These are phyloP conservation scores for Tricholauxania praeusta DNA, from an alignment of 2,888 invertebrate species.

Conservation along the genomic window DNA sequence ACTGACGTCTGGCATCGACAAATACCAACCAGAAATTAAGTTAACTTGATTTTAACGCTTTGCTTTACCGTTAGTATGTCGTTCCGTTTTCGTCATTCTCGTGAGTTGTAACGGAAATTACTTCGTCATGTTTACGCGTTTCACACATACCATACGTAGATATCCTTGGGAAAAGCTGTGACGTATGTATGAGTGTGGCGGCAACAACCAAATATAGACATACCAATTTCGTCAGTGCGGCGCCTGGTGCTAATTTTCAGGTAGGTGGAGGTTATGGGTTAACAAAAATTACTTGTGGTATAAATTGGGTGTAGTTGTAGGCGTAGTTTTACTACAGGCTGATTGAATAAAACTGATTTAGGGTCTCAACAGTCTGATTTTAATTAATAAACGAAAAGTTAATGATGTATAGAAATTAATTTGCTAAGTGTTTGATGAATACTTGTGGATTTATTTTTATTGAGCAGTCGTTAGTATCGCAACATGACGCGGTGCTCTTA, in stretches of 20 bases:
- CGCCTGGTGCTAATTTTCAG: constrained; percentile 31
- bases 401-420: too few species aligned
- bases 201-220: constrained; percentile 4
- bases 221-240: constrained; percentile 9
- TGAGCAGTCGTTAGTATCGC: too few species aligned
- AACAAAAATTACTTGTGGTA: too few species aligned
- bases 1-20: constrained; percentile 16
- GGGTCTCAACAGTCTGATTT: too few species aligned
- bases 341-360: too few species aligned
- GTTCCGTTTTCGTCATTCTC: constrained; percentile 4
- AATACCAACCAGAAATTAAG: constrained; percentile 32
- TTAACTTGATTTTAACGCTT: constrained; percentile 31
- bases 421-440: too few species aligned
- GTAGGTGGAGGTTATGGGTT: too few species aligned
- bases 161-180: neutral
- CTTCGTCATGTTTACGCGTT: constrained; percentile 29
- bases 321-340: too few species aligned
- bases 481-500: too few species aligned
- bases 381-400: too few species aligned
- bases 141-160: neutral
- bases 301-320: too few species aligned
- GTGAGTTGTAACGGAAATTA: constrained; percentile 28
- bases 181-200: neutral
- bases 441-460: too few species aligned
- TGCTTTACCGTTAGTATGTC: neutral